Conservation (phyloP, 2,113 vertebrate species). For the Pseudopodoces humilis region DNA sequence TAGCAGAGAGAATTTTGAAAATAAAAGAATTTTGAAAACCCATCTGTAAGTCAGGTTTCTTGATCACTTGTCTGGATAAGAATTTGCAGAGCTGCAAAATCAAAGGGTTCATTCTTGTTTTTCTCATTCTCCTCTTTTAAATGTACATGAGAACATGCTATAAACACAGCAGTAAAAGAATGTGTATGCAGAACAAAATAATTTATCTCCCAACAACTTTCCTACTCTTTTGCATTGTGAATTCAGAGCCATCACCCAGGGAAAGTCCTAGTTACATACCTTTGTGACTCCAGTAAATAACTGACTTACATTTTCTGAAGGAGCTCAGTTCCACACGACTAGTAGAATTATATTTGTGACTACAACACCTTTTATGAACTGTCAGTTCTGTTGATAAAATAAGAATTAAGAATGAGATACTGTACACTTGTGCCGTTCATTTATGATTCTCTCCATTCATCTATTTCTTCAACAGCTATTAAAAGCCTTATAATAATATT, state of each 20-base stretch:
- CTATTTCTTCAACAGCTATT: not conserved
- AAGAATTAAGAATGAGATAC: not conserved
- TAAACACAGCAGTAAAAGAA: not conserved
- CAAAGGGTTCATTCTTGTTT: not conserved
- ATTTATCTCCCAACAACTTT: not conserved
- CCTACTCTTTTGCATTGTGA: not conserved
- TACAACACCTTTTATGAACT: not conserved
- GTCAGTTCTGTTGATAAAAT: not conserved
- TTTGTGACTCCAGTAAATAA: not conserved
- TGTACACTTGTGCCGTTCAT: not conserved
- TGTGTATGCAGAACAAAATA: not conserved
- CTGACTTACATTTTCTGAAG: not conserved
- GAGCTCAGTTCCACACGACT: not conserved
- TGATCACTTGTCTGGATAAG: not conserved
- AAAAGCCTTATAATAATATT: not conserved
- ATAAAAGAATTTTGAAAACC: not conserved
- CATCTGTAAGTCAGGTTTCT: not conserved
- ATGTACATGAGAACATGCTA: not conserved
- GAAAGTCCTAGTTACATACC: not conserved
- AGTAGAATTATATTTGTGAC: not conserved
- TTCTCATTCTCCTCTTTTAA: not conserved
- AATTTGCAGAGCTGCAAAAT: not conserved
- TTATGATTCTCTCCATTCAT: not conserved
- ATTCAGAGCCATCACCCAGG: not conserved
- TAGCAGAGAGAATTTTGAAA: not conserved